Evolutionary conservation across 2,797 vertebrate species (phyloP), one percentile per base, ranked within the genome.

Genomic region (Dicrostonyx torquatus): DNA sequence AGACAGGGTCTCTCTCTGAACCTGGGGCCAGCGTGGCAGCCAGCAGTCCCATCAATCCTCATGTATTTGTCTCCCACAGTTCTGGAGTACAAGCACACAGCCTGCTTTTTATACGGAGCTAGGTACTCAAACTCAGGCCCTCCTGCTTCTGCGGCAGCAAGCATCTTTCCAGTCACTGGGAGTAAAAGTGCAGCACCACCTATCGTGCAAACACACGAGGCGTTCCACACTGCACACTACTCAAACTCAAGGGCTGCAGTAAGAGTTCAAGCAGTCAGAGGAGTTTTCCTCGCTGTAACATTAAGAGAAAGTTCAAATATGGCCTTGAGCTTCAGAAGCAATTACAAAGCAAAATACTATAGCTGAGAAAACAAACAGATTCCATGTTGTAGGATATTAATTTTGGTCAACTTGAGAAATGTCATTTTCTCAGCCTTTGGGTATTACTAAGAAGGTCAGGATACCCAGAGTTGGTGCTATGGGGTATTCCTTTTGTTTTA

Each of bases 241-340:
- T 96, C 5, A 73, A 93, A 45, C 45, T 76, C 15, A 70, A 64
- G 29, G 60, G 14, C 53, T 92, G 10, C 2, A 79, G 13, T 4
- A 91, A 70, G 70, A 93, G 5, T 76, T 77, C 79, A 79, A 87
- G 75, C 68, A 85, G 1, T 53, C 14, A 87, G 40, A 64, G 43
- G 8, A 68, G 58, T 92, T 92, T 94, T 55, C 73, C 86, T 94
- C 2, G 0, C 20, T 31, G 17, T 2, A 76, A 92, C 43, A 86
- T 58, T 62, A 79, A 90, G 55, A 50, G 77, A 79, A 73, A 85
- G 43, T 50, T 72, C 89, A 84, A 85, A 26, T 50, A 7, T 62
- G 37, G 50, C 62, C 72, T 20, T 91, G 77, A 90, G 50, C 48
- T 94, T 96, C 50, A 77, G 87, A 94, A 76, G 34, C n/a, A 87